Base-by-base conservation (phyloP, 2,888 invertebrate genomes). In the Branchellion lobata region DNA sequence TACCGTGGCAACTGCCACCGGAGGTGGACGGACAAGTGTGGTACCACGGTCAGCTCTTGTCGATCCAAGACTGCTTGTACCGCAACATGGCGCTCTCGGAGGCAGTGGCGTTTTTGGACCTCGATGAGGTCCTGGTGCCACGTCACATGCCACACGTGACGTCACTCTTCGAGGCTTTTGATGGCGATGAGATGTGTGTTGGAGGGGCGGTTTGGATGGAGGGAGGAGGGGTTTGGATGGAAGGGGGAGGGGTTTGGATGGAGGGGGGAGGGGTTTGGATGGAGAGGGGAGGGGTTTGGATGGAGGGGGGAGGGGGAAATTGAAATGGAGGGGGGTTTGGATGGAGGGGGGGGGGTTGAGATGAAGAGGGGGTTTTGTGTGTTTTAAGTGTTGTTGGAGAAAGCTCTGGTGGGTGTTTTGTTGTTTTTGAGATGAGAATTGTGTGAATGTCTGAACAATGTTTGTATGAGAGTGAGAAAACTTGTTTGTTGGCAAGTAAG, bases 121-220 rank as follows among this genome's bases (percentile, higher is more conserved):
- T 86, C 24, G 87, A 87, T 82, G 87, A 87, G 83, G 83, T 86
- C 73, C 84, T 87, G 29, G 82, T 87, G 34, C 87, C 87, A 29
- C 72, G 75, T 8, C 21, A 33, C 14, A 57, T 72, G n/a, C 33
- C 34, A 69, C 81, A 82, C 3, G 84, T 79, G 81, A 18, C 34
- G 0, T 61, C 53, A 0, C 27, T 82, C 57, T 11, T 82, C 53
- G 40, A 36, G 29, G 53, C 14, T 2, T 27, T 82, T 21, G 78
- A 80, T 40, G 24, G 29, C 40, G 61, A 34, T 0, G 18, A 79
- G 1, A 57, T 40, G 73, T 53, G n/a, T 21, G 31, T 27, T 5
- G 11, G 29, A n/a, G 11, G n/a, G 31, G 34, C 3, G 31, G n/a
- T n/a, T n/a, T n/a, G n/a, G n/a, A n/a, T n/a, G 40, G 14, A 40